These are phyloP conservation scores for Platyrinchus mystaceus DNA, from an alignment of 2,797 vertebrate genomes.

Conservation along the genomic window DNA sequence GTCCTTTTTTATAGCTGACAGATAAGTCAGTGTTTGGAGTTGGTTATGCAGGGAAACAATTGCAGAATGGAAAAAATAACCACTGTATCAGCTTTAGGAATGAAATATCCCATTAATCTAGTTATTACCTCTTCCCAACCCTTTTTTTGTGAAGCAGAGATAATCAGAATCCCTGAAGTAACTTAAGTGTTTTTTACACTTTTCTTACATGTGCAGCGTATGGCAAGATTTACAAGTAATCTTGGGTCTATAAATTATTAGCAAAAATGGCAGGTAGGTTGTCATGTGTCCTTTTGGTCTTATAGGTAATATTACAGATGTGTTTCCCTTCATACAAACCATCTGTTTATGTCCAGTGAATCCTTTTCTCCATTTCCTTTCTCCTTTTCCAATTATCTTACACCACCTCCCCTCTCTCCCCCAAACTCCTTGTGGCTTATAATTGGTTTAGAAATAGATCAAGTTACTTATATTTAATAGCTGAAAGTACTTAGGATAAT, in stretches of 20 bases:
- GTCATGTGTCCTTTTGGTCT: not conserved
- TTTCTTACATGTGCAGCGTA: not conserved
- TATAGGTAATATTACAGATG: not conserved
- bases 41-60: not conserved
- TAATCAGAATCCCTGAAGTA: not conserved
- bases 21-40: not conserved
- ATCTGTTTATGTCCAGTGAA: not conserved
- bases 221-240: not conserved
- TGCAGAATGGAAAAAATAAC: not conserved
- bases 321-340: not conserved
- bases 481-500: constrained; percentile 19
- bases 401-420: not conserved
- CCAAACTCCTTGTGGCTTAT: not conserved
- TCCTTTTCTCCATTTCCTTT: not conserved
- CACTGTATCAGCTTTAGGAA: not conserved
- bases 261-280: not conserved
- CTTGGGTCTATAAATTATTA: not conserved
- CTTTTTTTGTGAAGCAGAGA: not conserved
- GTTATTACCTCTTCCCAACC: not conserved
- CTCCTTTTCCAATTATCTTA: not conserved
- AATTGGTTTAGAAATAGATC: constrained; percentile 26
- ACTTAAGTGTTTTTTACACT: not conserved
- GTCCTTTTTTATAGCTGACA: not conserved
- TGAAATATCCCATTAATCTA: not conserved
- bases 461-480: not conserved